These are phyloP conservation scores for Styela plicata DNA, from an alignment of 23 tunicate genomes.

Conservation along the genomic window DNA sequence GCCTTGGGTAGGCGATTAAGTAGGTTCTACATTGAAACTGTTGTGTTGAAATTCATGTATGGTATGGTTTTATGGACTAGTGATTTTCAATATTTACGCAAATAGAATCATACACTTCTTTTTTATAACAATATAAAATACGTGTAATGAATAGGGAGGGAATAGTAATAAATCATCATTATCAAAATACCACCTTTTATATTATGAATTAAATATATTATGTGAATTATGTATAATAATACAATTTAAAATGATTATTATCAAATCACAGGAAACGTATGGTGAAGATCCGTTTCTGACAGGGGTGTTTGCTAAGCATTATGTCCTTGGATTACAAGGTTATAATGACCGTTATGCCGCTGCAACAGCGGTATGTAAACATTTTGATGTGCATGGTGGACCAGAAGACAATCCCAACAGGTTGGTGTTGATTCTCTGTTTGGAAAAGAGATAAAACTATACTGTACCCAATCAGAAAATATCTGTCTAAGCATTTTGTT, in stretches of 20 bases:
- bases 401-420: conserved; percentile 72
- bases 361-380: conserved; percentile 84
- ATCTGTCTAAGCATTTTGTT: no score
- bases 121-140: no score
- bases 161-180: not conserved
- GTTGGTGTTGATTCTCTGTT: no score
- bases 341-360: conserved; percentile 36
- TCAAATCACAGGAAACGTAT: conserved; percentile 70
- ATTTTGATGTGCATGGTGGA: conserved; percentile 83
- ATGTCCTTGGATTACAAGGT: conserved; percentile 70
- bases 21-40: no score
- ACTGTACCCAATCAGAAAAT: no score
- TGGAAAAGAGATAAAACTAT: no score
- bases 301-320: conserved; percentile 59
- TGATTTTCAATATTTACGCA: no score
- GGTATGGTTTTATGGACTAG: no score
- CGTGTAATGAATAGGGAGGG: no score
- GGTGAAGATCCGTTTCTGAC: conserved; percentile 93
- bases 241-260: not conserved
- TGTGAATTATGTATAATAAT: not conserved
- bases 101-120: no score
- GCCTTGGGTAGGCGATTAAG: no score
- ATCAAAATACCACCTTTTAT: not conserved
- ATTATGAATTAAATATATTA: not conserved
- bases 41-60: no score